Evolutionary conservation across 53 echinoderm and acorn worm species (phyloP), one percentile per base, ranked within the genome.

Genomic region (Astropecten irregularis): DNA sequence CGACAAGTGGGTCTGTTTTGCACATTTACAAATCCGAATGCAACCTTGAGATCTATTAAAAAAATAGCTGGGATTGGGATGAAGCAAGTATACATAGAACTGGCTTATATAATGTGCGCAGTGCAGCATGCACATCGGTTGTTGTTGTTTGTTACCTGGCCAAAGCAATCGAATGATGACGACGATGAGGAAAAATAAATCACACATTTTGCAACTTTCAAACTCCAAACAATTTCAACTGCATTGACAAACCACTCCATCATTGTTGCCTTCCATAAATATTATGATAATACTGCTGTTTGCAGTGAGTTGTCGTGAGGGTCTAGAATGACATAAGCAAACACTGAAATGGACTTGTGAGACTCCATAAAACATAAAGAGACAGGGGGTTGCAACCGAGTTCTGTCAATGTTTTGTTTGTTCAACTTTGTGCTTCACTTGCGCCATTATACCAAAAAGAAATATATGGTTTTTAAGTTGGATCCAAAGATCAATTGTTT

Each of bases 401-500:
- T 42, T 42, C 42, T 42, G 42, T 42, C 42, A 42, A 11, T 8
- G 31, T 4, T 4, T 33, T 33, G 40, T 42, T n/a, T n/a, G n/a
- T n/a, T n/a, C n/a, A n/a, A n/a, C n/a, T n/a, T n/a, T n/a, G n/a
- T n/a, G n/a, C n/a, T n/a, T n/a, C n/a, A 48, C 11, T 39, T 28
- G 26, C 4, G 10, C 46, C 25, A 25, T 19, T 39, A 47, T n/a
- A 26, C 48, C 10, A 62, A 47, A 61, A 46, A 60, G 32, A 28
- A 19, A 30, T n/a, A n/a, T n/a, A n/a, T n/a, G 33, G 14, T 79
- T 46, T 36, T 32, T 66, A 39, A 32, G 7, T 23, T 8, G 62
- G 62, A 56, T 79, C 79, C 79, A 79, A 79, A 79, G 79, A 79
- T 60, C 79, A 47, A n/a, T n/a, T n/a, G 19, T 9, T 79, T 79